These are phyloP conservation scores for Neoarius graeffei DNA, from an alignment of 2,113 vertebrate species.

Conservation along the genomic window DNA sequence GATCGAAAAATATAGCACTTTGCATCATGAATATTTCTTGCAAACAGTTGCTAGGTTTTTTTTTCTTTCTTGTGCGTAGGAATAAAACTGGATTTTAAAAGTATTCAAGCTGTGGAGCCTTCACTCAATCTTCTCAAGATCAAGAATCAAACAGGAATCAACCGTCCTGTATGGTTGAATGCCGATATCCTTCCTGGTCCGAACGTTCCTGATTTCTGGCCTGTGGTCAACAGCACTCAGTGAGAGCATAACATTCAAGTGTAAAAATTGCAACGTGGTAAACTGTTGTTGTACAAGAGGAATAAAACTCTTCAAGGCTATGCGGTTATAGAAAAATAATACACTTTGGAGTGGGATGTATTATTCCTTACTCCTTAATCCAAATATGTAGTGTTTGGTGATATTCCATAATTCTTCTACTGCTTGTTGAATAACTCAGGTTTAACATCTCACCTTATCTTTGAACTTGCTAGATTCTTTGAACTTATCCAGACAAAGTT, in stretches of 20 bases:
- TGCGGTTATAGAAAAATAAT: neutral
- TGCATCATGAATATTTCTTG: neutral
- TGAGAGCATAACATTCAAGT: slow-evolving; percentile 39
- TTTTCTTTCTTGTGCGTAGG: slow-evolving; percentile 56
- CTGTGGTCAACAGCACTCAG: slow-evolving; percentile 69
- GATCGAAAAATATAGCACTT: neutral
- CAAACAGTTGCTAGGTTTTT: neutral
- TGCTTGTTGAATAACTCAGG: neutral
- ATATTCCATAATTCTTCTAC: neutral
- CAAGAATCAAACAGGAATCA: slow-evolving; percentile 63
- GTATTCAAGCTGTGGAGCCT: slow-evolving; percentile 66
- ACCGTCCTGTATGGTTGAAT: slow-evolving; percentile 76
- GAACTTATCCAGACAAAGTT: slow-evolving; percentile 76
- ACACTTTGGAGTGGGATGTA: neutral
- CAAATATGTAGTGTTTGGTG: neutral
- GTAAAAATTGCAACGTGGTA: neutral
- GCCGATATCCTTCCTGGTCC: slow-evolving; percentile 78
- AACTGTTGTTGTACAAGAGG: neutral
- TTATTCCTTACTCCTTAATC: neutral
- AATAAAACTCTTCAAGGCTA: neutral
- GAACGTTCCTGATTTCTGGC: slow-evolving; percentile 69
- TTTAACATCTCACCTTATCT: neutral
- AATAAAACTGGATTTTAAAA: slow-evolving; percentile 82
- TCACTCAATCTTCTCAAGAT: slow-evolving; percentile 67
- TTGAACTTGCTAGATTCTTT: slow-evolving; percentile 72